Evolutionary conservation across 2,113 vertebrate species (phyloP).

Genomic region (Rhizomys pruinosus): DNA sequence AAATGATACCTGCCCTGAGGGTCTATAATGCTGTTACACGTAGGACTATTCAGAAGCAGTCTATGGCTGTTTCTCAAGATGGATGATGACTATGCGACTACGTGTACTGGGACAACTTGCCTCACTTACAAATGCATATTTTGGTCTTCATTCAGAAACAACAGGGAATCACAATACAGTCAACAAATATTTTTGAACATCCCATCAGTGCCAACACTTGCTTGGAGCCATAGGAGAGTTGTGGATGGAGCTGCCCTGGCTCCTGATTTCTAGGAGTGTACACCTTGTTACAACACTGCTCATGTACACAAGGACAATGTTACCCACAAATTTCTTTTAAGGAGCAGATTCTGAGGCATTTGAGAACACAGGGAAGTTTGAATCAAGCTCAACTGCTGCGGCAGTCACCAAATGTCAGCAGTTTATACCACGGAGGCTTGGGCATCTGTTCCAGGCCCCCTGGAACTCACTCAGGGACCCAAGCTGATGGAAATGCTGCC

Average conservation of each 20-base stretch:
- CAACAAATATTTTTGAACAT: neutral
- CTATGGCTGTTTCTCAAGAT: neutral
- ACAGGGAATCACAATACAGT: neutral
- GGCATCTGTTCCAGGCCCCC: too few species aligned
- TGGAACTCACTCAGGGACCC: neutral
- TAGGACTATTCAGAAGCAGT: neutral
- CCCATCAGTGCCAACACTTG: neutral
- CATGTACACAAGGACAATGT: too few species aligned
- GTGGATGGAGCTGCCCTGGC: neutral
- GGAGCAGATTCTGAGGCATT: neutral
- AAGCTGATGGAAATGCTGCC: neutral
- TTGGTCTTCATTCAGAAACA: conserved; percentile 22
- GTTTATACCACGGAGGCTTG: neutral
- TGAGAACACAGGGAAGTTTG: neutral
- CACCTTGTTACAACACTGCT: neutral
- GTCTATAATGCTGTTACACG: neutral
- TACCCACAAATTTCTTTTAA: neutral
- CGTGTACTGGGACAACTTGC: neutral
- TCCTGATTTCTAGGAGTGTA: neutral
- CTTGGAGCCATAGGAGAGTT: neutral
- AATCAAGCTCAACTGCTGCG: neutral
- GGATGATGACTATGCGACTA: neutral
- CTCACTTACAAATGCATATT: neutral
- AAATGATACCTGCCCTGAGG: neutral
- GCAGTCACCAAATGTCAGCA: neutral